Base-by-base conservation (phyloP, 2,797 vertebrate species). In the Hypotaenidia philippensis region DNA sequence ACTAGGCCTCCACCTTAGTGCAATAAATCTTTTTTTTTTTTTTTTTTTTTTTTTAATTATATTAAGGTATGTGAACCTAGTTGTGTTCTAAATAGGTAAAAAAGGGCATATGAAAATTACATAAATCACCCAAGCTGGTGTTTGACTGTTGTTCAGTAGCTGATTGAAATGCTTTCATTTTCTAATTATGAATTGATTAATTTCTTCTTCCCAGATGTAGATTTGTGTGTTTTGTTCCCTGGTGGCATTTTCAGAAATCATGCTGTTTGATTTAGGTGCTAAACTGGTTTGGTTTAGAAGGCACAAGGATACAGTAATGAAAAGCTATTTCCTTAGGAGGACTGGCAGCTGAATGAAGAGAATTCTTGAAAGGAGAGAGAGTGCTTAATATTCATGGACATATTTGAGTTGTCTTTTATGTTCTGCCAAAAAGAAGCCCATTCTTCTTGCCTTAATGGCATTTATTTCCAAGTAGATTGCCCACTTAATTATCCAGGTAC, bases 401-500 rank as follows among this genome's bases (percentile, higher is more conserved):
- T 49, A 74, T 91, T 87, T 84, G 38, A 84, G 44, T 69, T 70
- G 34, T 70, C 52, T 52, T 87, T 81, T 74, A 57, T 63, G 29
- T 59, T 74, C 78, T 87, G 34, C 21, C 85, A 74, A 56, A 71
- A 76, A 83, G 29, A 56, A 49, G 6, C 25, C 40, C 17, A 49
- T 87, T 93, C 70, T 81, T 94, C 56, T 83, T 89, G 34, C 65
- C 63, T 81, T 83, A 89, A 69, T 11, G 20, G 26, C 22, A 74
- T 60, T 53, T 84, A 83, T 78, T 89, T 89, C 78, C 45, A 74
- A 65, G 36, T 31, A 63, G 52, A 65, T 56, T 89, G 4, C 10
- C 44, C 15, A 29, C 32, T 60, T 94, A 77, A 63, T 94, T 87
- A 63, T 71, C 27, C 22, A 47, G 31, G 19, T 61, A 50, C 18